Evolutionary conservation across 2,797 vertebrate species (phyloP), one percentile per base, ranked within the genome.

Genomic region (Knipowitschia caucasica): DNA sequence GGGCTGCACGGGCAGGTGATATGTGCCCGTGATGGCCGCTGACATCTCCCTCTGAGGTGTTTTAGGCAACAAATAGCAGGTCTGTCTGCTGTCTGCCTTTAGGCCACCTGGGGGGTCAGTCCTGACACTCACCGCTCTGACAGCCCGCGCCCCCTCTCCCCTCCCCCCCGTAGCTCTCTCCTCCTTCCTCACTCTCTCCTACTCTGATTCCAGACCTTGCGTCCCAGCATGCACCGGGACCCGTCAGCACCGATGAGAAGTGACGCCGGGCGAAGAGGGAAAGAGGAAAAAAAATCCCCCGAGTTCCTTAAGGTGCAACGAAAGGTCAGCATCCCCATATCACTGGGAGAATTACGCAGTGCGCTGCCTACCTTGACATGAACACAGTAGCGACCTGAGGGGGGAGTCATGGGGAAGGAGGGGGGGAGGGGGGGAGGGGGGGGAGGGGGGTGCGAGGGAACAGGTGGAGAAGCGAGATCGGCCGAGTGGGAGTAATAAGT

Each of bases 341-440:
- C 84, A 84, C 69, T 56, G 66, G 77, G 80, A 86, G 83, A 89
- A 86, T 86, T 86, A 87, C 78, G 87, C 80, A 79, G 69, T 54
- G 2, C 20, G 64, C 71, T 33, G 53, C 71, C 66, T 75, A 62
- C 69, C 71, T 76, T 71, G 55, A 75, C 77, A 73, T 76, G 63
- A 53, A 68, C 71, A 67, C 64, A 65, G 62, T 72, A 63, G 49
- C 34, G 57, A 72, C 68, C 71, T 70, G 64, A 56, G 5, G 67
- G 65, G 62, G 51, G 50, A 57, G n/a, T 56, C 67, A 53, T 62
- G 31, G 38, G 53, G 50, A 10, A 11, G 52, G 46, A 64, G 60
- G 64, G 54, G 73, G 75, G 49, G 50, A 50, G 10, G 57, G 68
- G 53, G 61, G 26, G 39, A 55, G 46, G 51, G 50, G 4, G 5